These are phyloP conservation scores for Apodemia zela DNA, from an alignment of 2,888 invertebrate genomes.

Conservation along the genomic window DNA sequence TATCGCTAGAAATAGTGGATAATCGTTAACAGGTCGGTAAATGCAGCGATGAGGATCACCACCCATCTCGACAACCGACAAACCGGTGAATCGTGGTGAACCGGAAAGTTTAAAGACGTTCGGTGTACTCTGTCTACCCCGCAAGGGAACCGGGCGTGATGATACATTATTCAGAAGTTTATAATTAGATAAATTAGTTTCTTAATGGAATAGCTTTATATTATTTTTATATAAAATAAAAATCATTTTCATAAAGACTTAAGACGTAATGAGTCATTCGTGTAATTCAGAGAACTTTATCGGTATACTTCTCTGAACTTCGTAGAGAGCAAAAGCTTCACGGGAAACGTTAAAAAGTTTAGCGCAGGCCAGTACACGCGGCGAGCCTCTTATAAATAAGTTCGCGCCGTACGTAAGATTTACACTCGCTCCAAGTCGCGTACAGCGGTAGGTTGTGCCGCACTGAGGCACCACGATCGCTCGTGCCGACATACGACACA, in stretches of 20 bases:
- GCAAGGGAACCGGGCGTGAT: too few relatives aligned
- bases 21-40: too few relatives aligned
- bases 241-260: not conserved
- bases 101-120: too few relatives aligned
- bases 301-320: constrained; percentile 13
- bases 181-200: not conserved
- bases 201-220: not conserved
- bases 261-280: constrained; percentile 7
- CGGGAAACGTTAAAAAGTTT: constrained; percentile 38
- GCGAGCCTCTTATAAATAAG: constrained; percentile 50
- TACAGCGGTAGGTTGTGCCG: constrained; percentile 75
- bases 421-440: constrained; percentile 66
- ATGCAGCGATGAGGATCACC: too few relatives aligned
- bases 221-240: not conserved
- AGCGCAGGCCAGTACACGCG: constrained; percentile 36
- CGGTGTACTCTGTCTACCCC: too few relatives aligned
- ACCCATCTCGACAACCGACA: too few relatives aligned
- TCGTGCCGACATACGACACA: constrained; percentile 55
- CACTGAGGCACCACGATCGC: constrained; percentile 70
- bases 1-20: too few relatives aligned
- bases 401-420: constrained; percentile 49
- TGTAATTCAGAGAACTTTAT: constrained; percentile 7
- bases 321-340: constrained; percentile 28
- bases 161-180: not conserved
- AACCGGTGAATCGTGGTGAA: too few relatives aligned